Base-by-base conservation (phyloP, 2,113 vertebrate genomes). In the Eublepharis macularius region DNA sequence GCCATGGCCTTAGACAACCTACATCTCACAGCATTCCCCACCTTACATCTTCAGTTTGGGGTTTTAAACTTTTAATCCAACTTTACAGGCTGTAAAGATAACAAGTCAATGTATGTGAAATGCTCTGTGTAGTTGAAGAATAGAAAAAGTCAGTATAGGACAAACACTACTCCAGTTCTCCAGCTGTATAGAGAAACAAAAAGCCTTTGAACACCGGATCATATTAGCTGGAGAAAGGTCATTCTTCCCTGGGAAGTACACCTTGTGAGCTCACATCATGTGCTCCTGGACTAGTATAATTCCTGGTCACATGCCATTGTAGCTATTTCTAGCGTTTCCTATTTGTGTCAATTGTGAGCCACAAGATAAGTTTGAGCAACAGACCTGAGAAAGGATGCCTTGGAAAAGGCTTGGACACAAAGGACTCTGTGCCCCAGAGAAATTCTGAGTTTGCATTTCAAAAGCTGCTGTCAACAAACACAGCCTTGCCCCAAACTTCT, bases 281-380 rank as follows among this genome's bases (percentile, higher is more conserved):
- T 1, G 0, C 54, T 34, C 69, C 79, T 75, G 86, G 29, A 80
- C 49, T 36, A 45, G 32, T 47, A 75, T 70, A 47, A 63, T 21
- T 2, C 0, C 34, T 80, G 60, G 78, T 76, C 87, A 66, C 45
- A 24, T 73, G 77, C 4, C 32, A 81, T 69, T 57, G 77, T 80
- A 73, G 36, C 75, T 88, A 90, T 86, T 93, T 92, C 76, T 89
- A 94, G 80, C 39, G 47, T 39, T n/a, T 47, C 4, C 0, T 65
- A 8, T 65, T 81, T 66, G 76, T 51, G n/a, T 76, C 76, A 88
- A 76, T 4, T 1, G 2, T 32, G 41, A 57, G 47, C 47, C 76
- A 79, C 65, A 36, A 13, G 43, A 72, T n/a, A 83, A 87, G 80
- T 87, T 88, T 92, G 93, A 93, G 90, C 84, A 90, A 70, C 60